Conservation (phyloP, 2,888 invertebrate species). For the Macaria notata region DNA sequence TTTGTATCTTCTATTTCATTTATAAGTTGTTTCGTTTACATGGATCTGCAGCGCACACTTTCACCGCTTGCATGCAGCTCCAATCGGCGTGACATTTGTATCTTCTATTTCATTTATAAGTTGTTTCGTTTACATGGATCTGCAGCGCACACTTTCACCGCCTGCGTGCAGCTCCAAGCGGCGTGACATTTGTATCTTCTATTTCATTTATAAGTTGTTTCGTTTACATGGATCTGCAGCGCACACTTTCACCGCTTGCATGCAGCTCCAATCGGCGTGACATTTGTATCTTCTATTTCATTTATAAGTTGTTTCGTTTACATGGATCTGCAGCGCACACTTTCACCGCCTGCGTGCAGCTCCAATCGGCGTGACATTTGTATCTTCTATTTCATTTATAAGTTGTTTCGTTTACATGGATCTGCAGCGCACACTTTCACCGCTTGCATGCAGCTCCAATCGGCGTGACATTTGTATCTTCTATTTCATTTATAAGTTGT, state of each 20-base stretch:
- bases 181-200: not conserved
- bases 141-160: slow-evolving; percentile 4
- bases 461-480: not conserved
- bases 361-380: not conserved
- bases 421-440: slow-evolving; percentile 5
- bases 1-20: not conserved
- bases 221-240: not conserved
- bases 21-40: slow-evolving; percentile 1
- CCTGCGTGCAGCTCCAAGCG: not conserved
- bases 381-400: not conserved
- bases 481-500: not conserved
- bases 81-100: not conserved
- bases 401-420: not conserved
- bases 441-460: not conserved
- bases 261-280: not conserved
- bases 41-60: slow-evolving; percentile 1
- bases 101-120: not conserved
- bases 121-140: not conserved
- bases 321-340: not conserved
- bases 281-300: not conserved
- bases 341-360: slow-evolving; percentile 3
- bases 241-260: slow-evolving; percentile 7
- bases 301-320: slow-evolving; percentile 1
- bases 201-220: not conserved
- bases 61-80: slow-evolving; percentile 1